A percentile compares a stretch with the other conserved stretches of the same genome.
Conservation (phyloP, 2,797 vertebrate species). For the Brotula barbata region DNA sequence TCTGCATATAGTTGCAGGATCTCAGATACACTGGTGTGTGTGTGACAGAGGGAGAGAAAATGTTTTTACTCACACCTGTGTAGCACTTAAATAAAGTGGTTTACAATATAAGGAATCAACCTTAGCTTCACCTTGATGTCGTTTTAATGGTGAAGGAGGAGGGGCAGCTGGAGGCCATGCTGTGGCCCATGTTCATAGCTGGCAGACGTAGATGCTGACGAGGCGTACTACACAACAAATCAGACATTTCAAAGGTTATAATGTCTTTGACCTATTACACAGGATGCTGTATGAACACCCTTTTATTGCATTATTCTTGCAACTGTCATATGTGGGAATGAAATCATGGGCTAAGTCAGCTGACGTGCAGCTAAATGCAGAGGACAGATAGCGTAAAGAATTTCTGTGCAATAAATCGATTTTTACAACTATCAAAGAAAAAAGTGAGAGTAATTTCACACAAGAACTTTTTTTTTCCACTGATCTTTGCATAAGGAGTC, state of each 20-base stretch:
- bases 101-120: no score
- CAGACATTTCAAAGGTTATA: neutral
- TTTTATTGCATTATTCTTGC: no score
- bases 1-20: conserved; percentile 83
- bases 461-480: neutral
- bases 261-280: neutral
- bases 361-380: neutral
- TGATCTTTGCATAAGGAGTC: conserved; percentile 2
- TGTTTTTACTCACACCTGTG: neutral
- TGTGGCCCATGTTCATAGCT: conserved; percentile 79
- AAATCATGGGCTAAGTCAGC: neutral
- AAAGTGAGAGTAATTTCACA: no score
- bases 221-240: conserved; percentile 51
- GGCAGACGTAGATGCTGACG: conserved; percentile 58
- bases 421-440: no score
- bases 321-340: no score
- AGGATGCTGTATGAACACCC: no score
- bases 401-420: neutral
- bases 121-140: conserved; percentile 83
- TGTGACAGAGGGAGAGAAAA: neutral
- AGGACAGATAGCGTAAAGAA: neutral
- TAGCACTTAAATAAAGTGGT: neutral
- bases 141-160: conserved; percentile 82
- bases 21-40: conserved; percentile 82
- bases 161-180: conserved; percentile 81